Percentiles rank a stretch among this genome's conserved stretches.
Evolutionary conservation across 1,140 invertebrate genomes (phyloP).

Genomic region (Drosophila kanapiae): DNA sequence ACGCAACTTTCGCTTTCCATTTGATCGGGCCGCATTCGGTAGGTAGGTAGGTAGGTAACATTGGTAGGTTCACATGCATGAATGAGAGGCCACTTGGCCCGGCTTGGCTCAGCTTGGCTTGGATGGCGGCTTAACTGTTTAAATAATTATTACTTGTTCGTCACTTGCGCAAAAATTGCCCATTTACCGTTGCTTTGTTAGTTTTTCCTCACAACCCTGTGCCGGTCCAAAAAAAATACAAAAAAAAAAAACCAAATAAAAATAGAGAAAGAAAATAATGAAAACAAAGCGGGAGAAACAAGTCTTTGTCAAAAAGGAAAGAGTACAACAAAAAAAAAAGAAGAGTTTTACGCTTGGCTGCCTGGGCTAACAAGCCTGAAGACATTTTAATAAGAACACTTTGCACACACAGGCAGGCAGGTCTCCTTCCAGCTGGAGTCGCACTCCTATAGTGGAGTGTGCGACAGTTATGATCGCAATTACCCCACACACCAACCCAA

Average conservation of each 20-base stretch:
- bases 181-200: slow-evolving; percentile 65
- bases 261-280: slow-evolving; percentile 42
- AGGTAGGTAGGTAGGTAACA: slow-evolving; percentile 14
- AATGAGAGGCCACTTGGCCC: slow-evolving; percentile 33
- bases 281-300: slow-evolving; percentile 46
- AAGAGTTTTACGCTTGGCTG: slow-evolving; percentile 57
- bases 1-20: slow-evolving; percentile 61
- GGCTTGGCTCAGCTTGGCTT: background rate
- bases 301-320: slow-evolving; percentile 52
- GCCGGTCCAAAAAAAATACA: slow-evolving; percentile 27
- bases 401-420: background rate
- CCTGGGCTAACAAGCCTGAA: slow-evolving; percentile 50
- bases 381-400: slow-evolving; percentile 68
- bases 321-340: slow-evolving; percentile 13
- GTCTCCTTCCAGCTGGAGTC: background rate
- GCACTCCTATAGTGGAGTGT: slow-evolving; percentile 29
- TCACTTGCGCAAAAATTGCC: slow-evolving; percentile 66
- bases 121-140: slow-evolving; percentile 56
- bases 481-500: slow-evolving; percentile 41
- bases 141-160: slow-evolving; percentile 68
- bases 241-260: slow-evolving; percentile 9
- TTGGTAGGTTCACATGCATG: slow-evolving; percentile 39
- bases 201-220: slow-evolving; percentile 50
- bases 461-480: slow-evolving; percentile 62
- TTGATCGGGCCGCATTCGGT: slow-evolving; percentile 50